Evolutionary conservation across 2,113 vertebrate genomes (phyloP).

Genomic region (Monarcha castaneiventris): DNA sequence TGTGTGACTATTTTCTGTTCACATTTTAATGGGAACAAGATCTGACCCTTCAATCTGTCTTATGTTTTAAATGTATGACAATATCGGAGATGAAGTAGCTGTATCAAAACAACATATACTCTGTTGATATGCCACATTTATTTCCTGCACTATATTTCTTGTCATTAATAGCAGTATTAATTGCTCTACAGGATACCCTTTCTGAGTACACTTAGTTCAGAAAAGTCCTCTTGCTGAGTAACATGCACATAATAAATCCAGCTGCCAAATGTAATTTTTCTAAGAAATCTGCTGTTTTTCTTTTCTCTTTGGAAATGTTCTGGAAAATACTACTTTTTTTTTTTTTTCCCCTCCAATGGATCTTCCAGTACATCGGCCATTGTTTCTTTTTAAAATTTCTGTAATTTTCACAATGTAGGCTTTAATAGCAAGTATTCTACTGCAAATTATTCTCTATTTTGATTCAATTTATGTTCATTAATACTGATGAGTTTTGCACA

Average conservation of each 20-base stretch:
- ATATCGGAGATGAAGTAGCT: neutral
- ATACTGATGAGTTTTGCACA: neutral
- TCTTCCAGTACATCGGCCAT: neutral
- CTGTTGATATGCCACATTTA: constrained; percentile 18
- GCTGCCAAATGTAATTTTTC: constrained; percentile 43
- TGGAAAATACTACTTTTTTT: neutral
- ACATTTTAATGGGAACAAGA: neutral
- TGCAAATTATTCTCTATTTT: neutral
- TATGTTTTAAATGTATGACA: neutral
- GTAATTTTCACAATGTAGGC: neutral
- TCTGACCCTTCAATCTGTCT: neutral
- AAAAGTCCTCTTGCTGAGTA: neutral
- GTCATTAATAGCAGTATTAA: neutral
- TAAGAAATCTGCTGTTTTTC: constrained; percentile 15
- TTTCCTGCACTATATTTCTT: constrained; percentile 15
- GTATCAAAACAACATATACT: neutral
- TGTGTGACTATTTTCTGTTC: neutral
- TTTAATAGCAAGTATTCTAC: neutral
- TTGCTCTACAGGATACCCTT: neutral
- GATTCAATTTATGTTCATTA: neutral
- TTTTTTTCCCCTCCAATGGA: neutral
- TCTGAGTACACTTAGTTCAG: neutral
- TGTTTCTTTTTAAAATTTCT: neutral
- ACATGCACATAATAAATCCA: constrained; percentile 12
- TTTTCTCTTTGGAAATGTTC: constrained; percentile 1